phyloP scores from a whole-genome alignment of 2,113 vertebrate species.

The Phaethornis superciliosus region DNA sequence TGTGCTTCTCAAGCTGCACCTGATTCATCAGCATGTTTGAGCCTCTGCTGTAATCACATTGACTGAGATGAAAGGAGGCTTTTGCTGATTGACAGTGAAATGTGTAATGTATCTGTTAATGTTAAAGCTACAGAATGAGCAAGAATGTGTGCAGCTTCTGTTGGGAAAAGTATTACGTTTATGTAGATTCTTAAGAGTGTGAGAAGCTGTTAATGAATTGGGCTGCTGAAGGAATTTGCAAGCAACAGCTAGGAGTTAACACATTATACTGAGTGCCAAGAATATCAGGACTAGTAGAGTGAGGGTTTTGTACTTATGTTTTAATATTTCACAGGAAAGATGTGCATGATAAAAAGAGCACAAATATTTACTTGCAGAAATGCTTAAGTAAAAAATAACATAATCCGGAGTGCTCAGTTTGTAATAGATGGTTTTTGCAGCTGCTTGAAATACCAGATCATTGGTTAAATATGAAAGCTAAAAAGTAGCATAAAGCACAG shows the following conservation, averaged over 20 bases:
- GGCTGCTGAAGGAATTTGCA: neutral
- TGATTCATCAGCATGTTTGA: neutral
- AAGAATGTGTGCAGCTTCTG: neutral
- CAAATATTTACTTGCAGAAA: neutral
- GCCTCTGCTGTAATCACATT: neutral
- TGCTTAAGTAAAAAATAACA: neutral
- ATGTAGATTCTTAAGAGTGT: neutral
- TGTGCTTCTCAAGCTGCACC: neutral
- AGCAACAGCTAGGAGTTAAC: neutral
- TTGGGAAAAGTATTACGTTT: neutral
- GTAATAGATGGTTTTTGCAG: neutral
- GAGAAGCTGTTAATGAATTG: neutral
- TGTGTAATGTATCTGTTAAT: neutral
- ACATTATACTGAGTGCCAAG: accelerated
- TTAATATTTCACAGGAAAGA: neutral
- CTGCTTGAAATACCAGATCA: neutral
- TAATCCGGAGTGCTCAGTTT: neutral
- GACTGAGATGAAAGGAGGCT: neutral
- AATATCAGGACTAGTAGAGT: neutral
- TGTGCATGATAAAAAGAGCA: neutral
- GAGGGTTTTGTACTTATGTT: neutral
- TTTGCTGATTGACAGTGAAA: neutral
- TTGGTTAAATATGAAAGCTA: neutral
- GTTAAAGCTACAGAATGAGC: neutral
- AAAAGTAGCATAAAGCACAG: neutral